Base-by-base conservation (phyloP, 2,797 vertebrate genomes). In the Novumbra hubbsi region DNA sequence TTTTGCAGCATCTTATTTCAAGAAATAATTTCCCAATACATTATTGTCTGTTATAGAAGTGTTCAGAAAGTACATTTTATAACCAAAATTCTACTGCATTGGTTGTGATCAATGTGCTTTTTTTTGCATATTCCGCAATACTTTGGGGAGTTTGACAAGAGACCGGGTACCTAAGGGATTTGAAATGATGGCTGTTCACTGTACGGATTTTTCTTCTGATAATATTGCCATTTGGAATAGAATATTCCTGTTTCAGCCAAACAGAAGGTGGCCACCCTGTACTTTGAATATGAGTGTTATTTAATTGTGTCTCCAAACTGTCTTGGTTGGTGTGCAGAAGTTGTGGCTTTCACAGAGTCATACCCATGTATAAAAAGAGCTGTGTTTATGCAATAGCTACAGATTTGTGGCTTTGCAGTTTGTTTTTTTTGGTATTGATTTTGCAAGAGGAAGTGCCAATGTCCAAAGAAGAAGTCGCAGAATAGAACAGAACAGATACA, bases 321-420 rank as follows among this genome's bases (percentile, higher is more conserved):
- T 49, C 16, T 75, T 86, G 84, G 87, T 88, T 84, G 71, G 79
- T 76, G 80, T 85, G 82, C 86, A 90, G 91, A 93, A 91, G 90
- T 90, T 91, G 91, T 88, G 90, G 92, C 91, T 92, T 88, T 85
- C 84, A 83, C 85, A 85, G 45, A 70, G 77, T 87, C 77, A 81
- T 45, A 86, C 81, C 84, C 81, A 77, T 72, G 79, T 76, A 71
- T 80, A 77, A 81, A 75, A 74, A 48, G 65, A 50, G 8, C 64
- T 64, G 68, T 67, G 72, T 80, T 86, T 88, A 73, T 87, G 91
- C 88, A 92, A 85, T 80, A 81, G 80, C 55, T 76, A 48, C 32
- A 72, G 64, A 76, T 80, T 74, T 83, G 73, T 75, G 76, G 74
- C 45, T 77, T 82, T 87, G 83, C 80, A 82, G 81, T 87, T 83